Conservation (phyloP, 2,888 invertebrate genomes). For the Drosophila greeni region DNA sequence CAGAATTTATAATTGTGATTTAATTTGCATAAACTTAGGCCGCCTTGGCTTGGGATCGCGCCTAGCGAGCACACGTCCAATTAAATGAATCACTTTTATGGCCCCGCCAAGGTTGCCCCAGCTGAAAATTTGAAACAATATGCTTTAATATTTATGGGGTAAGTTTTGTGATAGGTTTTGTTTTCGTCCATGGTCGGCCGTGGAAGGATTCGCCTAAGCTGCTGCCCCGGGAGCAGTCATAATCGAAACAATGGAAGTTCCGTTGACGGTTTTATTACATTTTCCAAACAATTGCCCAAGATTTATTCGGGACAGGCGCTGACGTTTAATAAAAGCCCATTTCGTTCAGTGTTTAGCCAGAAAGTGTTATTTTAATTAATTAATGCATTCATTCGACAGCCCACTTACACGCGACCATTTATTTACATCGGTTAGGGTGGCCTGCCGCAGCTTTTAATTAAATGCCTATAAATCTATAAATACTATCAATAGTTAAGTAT, state of each 20-base stretch:
- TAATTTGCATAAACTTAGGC: constrained; percentile 68
- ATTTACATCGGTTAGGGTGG: not conserved
- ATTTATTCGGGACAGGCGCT: constrained; percentile 17
- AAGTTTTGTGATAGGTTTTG: constrained; percentile 50
- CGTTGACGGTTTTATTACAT: constrained; percentile 66
- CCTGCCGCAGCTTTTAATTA: constrained; percentile 24
- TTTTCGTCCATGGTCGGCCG: not conserved
- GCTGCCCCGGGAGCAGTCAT: constrained; percentile 12
- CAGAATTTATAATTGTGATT: constrained; percentile 68
- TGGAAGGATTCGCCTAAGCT: constrained; percentile 33
- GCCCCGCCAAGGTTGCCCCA: constrained; percentile 13
- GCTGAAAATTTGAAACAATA: constrained; percentile 49
- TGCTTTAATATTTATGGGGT: constrained; percentile 64
- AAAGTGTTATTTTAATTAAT: constrained; percentile 11
- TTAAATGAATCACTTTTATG: constrained; percentile 61
- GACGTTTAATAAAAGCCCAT: not conserved
- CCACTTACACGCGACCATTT: constrained; percentile 3
- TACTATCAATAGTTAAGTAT: constrained; percentile 7
- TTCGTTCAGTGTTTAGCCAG: constrained; percentile 3
- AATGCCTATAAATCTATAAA: constrained; percentile 11
- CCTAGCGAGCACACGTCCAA: constrained; percentile 53
- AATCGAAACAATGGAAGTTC: constrained; percentile 48
- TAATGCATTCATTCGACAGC: constrained; percentile 4
- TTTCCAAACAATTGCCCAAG: constrained; percentile 14
- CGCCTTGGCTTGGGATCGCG: constrained; percentile 16